phyloP scores from a whole-genome alignment of 2,888 invertebrate genomes.

The Mimas tiliae region DNA sequence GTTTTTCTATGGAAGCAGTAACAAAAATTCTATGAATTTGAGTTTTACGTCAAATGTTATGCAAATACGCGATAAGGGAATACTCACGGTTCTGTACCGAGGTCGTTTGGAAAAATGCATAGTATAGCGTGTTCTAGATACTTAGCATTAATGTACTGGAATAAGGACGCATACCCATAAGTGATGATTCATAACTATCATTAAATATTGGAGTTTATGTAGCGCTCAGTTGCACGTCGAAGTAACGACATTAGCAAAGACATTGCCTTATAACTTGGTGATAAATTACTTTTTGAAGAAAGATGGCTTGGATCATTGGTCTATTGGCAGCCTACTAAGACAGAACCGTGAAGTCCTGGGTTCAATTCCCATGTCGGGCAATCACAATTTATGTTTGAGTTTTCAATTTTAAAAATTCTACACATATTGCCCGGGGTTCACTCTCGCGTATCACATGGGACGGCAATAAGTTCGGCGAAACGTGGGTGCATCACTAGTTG shows the following conservation, averaged over 20 bases:
- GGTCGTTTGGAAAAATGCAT: conserved; percentile 46
- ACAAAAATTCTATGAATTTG: conserved; percentile 21
- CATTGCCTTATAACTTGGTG: neutral
- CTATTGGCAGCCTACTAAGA: too few relatives aligned
- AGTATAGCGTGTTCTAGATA: conserved; percentile 34
- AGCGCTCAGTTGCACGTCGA: neutral
- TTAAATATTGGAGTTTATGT: neutral
- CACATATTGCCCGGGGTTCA: too few relatives aligned
- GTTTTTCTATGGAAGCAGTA: neutral
- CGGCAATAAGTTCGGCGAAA: too few relatives aligned
- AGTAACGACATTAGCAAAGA: neutral
- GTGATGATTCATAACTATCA: conserved; percentile 5
- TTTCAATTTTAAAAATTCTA: too few relatives aligned
- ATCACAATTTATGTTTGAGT: too few relatives aligned
- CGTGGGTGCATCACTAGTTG: too few relatives aligned
- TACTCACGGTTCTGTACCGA: conserved; percentile 32
- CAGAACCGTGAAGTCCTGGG: too few relatives aligned
- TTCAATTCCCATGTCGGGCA: too few relatives aligned
- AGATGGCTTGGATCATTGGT: too few relatives aligned
- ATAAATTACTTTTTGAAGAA: neutral
- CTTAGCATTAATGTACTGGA: conserved; percentile 28
- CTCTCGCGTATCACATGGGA: too few relatives aligned
- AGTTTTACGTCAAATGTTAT: conserved; percentile 30
- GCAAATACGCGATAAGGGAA: conserved; percentile 33
- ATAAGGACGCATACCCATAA: conserved; percentile 36